Evolutionary conservation across 2,113 vertebrate species (phyloP), one percentile per base, ranked within the genome.

Genomic region (Numenius arquata): DNA sequence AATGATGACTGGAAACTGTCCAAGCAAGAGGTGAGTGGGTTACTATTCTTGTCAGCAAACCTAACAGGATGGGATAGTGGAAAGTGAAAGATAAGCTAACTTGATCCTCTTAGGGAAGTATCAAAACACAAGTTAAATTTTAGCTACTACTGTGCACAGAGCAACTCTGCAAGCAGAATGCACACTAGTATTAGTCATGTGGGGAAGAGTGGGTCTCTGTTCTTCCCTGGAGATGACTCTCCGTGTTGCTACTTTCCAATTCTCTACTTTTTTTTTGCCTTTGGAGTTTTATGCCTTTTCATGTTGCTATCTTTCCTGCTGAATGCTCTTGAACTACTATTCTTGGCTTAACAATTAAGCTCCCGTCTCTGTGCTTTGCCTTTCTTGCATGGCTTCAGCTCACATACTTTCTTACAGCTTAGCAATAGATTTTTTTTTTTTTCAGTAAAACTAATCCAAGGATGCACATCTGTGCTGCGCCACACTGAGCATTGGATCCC

Each of bases 1-100:
- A 99, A 99, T 9, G 99, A 99, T 95, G 99, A 99, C 96, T 99
- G 99, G 99, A 99, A 97, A 68, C 98, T 99, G 30, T 99, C 99
- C 72, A 99, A 97, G 95, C 88, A 98, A 6, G 99, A 99, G 99
- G 99, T 99, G 93, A 97, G 93, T 48, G 26, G 53, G 34, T 86
- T 81, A 61, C 38, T 34, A 6, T 80, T 81, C 36, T 53, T 32
- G 41, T 56, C 53, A 87, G 63, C 61, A 78, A 58, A 65, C 23
- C 15, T 45, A 67, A 36, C 15, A 38, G 41, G 29, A 36, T 80
- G 17, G 38, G n/a, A 23, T 47, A 82, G 34, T 32, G 34, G 32
- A 41, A 89, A 36, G 25, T 38, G 27, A 71, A 88, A 63, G 32
- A 61, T 19, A 45, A 73, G 26, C 34, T n/a, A 43, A 55, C 43